A percentile compares a stretch with the other conserved stretches of the same genome.
Conservation (phyloP, 2,888 invertebrate species). For the Monopis laevigella region DNA sequence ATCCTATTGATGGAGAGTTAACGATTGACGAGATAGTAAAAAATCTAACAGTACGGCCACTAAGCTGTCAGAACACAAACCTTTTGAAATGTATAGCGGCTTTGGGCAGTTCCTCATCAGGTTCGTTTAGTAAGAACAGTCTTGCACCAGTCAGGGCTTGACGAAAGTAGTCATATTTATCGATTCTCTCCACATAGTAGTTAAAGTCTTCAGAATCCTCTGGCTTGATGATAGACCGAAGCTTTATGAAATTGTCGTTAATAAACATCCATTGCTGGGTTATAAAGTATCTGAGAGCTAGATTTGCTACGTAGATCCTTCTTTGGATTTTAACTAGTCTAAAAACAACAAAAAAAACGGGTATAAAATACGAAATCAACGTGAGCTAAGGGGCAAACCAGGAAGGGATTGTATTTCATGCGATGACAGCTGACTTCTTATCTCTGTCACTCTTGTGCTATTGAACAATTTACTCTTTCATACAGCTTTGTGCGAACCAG, state of each 20-base stretch:
- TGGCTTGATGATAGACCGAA: conserved; percentile 42
- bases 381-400: too few species aligned
- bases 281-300: conserved; percentile 74
- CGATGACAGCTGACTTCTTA: too few species aligned
- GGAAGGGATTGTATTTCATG: too few species aligned
- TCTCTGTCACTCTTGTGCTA: too few species aligned
- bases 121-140: conserved; percentile 3
- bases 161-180: conserved; percentile 3
- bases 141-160: not conserved
- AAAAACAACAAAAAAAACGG: too few species aligned
- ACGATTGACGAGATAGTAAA: too few species aligned
- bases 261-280: conserved; percentile 73
- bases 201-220: conserved; percentile 57
- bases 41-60: too few species aligned
- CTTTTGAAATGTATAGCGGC: conserved; percentile 8
- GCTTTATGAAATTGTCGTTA: conserved; percentile 56
- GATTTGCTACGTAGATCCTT: conserved; percentile 73
- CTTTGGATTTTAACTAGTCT: conserved; percentile 77
- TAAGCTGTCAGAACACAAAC: not conserved
- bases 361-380: too few species aligned
- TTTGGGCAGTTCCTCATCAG: conserved; percentile 6
- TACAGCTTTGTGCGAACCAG: too few species aligned
- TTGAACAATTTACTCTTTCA: too few species aligned
- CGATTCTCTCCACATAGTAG: conserved; percentile 44
- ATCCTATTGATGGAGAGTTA: too few species aligned